Conservation (phyloP, 2,113 vertebrate genomes). For the Scopus umbretta region DNA sequence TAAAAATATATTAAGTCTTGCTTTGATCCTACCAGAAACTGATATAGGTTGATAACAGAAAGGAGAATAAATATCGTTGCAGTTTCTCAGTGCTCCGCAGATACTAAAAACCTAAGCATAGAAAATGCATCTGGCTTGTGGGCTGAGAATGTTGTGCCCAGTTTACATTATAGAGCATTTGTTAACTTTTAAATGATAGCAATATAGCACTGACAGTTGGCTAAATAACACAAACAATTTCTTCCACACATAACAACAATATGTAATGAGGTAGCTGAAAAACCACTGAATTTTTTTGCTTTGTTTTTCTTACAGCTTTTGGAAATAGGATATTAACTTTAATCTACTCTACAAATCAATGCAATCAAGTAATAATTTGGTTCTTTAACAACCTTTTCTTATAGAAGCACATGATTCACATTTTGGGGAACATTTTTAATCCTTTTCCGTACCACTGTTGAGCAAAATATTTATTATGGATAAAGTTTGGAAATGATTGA, state of each 20-base stretch:
- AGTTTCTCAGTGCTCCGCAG: not conserved
- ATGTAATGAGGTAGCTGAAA: not conserved
- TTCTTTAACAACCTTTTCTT: not conserved
- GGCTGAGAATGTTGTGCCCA: not conserved
- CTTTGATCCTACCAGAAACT: not conserved
- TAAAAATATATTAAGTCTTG: not conserved
- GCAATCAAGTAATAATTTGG: not conserved
- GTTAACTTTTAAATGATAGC: not conserved
- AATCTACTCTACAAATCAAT: not conserved
- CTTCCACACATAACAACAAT: not conserved
- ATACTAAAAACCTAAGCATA: not conserved
- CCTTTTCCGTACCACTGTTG: not conserved
- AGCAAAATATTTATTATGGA: not conserved
- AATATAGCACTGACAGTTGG: not conserved
- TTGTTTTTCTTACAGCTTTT: not conserved
- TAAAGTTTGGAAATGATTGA: not conserved
- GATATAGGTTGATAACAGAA: not conserved
- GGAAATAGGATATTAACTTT: not conserved
- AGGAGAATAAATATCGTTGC: not conserved
- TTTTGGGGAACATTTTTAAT: not conserved
- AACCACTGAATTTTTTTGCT: not conserved
- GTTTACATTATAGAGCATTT: conserved; percentile 3
- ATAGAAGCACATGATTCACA: not conserved
- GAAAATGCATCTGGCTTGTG: not conserved
- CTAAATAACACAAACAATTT: conserved; percentile 20